Percentiles rank a stretch among this genome's conserved stretches.
These are phyloP conservation scores for Coenonympha glycerion DNA, from an alignment of 2,888 invertebrate genomes.

Conservation along the genomic window DNA sequence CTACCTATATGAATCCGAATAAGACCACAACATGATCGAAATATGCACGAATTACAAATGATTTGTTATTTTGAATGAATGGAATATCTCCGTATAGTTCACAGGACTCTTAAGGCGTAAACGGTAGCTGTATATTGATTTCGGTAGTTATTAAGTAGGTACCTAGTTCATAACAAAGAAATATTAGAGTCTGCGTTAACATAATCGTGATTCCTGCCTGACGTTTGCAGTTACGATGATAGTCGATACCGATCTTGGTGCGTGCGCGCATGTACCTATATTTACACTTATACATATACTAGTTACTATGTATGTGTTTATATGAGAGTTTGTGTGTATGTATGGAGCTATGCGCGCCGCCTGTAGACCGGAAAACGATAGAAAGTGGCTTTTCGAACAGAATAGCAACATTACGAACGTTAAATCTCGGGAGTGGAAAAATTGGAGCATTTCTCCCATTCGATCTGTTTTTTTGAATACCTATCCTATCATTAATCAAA, in stretches of 20 bases:
- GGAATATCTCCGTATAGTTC: too few relatives aligned
- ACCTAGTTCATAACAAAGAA: background rate
- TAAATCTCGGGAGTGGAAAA: conserved; percentile 20
- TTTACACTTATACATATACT: conserved; percentile 13
- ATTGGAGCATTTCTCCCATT: background rate
- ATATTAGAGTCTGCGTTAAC: background rate
- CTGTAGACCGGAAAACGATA: conserved; percentile 74
- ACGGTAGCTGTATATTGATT: too few relatives aligned
- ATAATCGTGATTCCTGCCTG: conserved; percentile 25
- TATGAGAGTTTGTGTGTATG: too few relatives aligned
- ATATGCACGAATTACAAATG: too few relatives aligned
- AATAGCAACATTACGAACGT: conserved; percentile 64
- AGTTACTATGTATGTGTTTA: background rate
- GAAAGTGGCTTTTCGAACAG: conserved; percentile 75
- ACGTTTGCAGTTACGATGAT: conserved; percentile 15
- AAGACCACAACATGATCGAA: too few relatives aligned
- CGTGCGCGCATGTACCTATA: conserved; percentile 23
- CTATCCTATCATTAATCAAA: too few relatives aligned
- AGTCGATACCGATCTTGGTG: conserved; percentile 17
- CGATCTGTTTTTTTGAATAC: too few relatives aligned
- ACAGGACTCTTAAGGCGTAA: too few relatives aligned
- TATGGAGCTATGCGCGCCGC: conserved; percentile 61
- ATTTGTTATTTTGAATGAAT: too few relatives aligned
- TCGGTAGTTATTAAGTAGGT: background rate
- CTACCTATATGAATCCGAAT: too few relatives aligned